Evolutionary conservation across 2,888 invertebrate genomes (phyloP), one percentile per base, ranked within the genome.

Genomic region (Hemaris fuciformis): DNA sequence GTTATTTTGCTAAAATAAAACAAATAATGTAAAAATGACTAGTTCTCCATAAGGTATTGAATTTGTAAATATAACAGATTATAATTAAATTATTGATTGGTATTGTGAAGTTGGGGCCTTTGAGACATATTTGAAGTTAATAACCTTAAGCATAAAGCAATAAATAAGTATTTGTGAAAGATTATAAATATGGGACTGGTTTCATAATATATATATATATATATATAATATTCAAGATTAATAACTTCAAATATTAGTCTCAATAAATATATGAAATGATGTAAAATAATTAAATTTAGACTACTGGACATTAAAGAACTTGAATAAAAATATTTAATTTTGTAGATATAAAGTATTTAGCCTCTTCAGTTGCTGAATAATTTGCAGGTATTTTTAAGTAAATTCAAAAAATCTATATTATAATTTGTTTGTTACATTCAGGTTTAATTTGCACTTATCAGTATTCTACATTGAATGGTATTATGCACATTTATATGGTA

Each of bases 1-100:
- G 57, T 58, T 38, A 42, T 60, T 42, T 42, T 53, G 41, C 38
- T 42, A 27, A 41, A 42, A 46, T 61, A 22, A 41, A 42, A 41
- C 59, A 22, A 41, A 53, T 61, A 61, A 57, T 20, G 43, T 65
- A 66, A 57, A 59, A 60, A 63, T 46, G 46, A 57, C 57, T 56
- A 60, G 59, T 45, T 22, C 13, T 27, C 48, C 15, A 31, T 53
- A 31, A 27, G 31, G 31, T 31, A 18, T 53, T 31, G 10, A 27
- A 27, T 13, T 64, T 57, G 57, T 63, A 66, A n/a, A n/a, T 64
- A 66, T 58, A 66, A 64, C 45, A 61, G 61, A 56, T 60, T 15
- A 62, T 59, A 38, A n/a, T n/a, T n/a, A 34, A 42, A 46, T 64
- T 64, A 59, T 57, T 34, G 60, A 62, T 56, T 63, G 59, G 57